phyloP scores from a whole-genome alignment of 64 coral and sea anemone species.

The Platygyra sinensis region DNA sequence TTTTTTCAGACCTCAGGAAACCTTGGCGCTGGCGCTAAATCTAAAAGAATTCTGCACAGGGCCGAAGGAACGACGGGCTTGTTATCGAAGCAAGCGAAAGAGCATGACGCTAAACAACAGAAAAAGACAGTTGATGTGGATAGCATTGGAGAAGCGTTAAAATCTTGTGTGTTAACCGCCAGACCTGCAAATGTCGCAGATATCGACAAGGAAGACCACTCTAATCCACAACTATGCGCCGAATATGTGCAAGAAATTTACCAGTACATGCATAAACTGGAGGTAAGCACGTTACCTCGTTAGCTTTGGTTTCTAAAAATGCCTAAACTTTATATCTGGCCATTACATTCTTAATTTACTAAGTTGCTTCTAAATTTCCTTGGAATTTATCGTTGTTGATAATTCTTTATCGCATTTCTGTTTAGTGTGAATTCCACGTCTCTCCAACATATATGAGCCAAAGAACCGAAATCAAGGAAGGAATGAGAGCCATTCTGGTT shows the following conservation, averaged over 20 bases:
- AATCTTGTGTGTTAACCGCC: constrained; percentile 42
- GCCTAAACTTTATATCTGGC: background rate
- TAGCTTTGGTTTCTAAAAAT: background rate
- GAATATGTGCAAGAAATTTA: constrained; percentile 97
- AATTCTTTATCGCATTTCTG: background rate
- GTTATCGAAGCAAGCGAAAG: constrained; percentile 57
- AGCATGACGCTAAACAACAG: constrained; percentile 23
- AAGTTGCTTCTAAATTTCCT: too few relatives aligned
- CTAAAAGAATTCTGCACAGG: constrained; percentile 46
- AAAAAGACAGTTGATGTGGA: constrained; percentile 77
- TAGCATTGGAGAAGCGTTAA: constrained; percentile 69
- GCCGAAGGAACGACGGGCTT: constrained; percentile 35
- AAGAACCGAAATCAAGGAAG: constrained; percentile 67
- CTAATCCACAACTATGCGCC: constrained; percentile 90
- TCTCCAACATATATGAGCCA: constrained; percentile 74
- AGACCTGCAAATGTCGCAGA: constrained; percentile 56
- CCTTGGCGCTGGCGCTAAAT: constrained; percentile 14
- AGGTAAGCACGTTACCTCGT: constrained; percentile 44
- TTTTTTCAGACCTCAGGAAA: background rate
- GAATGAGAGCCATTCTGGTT: constrained; percentile 86
- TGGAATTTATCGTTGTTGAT: background rate
- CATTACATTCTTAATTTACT: background rate
- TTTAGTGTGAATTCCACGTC: constrained; percentile 58
- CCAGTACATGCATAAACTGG: constrained; percentile 75
- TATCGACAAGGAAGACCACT: constrained; percentile 88